Evolutionary conservation across 2,888 invertebrate species (phyloP), one percentile per base, ranked within the genome.

Genomic region (Parnassius orleans): DNA sequence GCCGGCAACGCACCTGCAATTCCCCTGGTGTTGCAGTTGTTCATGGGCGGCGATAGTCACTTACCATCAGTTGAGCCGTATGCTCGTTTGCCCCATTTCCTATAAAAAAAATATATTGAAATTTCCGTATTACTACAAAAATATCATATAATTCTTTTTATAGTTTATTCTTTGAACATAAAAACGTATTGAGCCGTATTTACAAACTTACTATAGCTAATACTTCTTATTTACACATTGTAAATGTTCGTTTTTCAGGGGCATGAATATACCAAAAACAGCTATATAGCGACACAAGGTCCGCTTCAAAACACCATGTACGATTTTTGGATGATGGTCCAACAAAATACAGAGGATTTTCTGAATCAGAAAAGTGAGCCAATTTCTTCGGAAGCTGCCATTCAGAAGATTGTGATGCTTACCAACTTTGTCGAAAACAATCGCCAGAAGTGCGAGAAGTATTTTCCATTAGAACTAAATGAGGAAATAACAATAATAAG

Each of bases 221-320:
- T 7, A 33, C 7, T 43, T 43, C 10, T 43, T 10, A 43, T 43
- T 48, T 47, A 15, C 14, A 24, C 24, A 19, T 5, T 56, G n/a
- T 15, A 12, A 19, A 19, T 44, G n/a, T 63, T 51, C 5, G 47
- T 10, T 64, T 84, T 87, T 9, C 87, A 98, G 98, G 98, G 98
- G 65, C 97, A 97, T 76, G 97, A 98, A 80, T 96, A 96, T 73
- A 95, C 96, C 65, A 95, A 95, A 65, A 95, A 95, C 74, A 95
- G 96, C 53, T 98, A 97, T 85, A 96, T 98, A 64, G 98, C 98
- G 12, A 97, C 98, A 0, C 98, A 98, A 86, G 98, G 98, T 10
- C 98, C 98, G 1, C 93, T 98, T 79, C 93, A 95, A 33, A 96
- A 98, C 83, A 98, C 98, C 0, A 94, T 98, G 59, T 94, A 93